Percentiles rank a stretch among this genome's conserved stretches.
Evolutionary conservation across 2,888 invertebrate species (phyloP).

Genomic region (Blastobasis lacticolella): DNA sequence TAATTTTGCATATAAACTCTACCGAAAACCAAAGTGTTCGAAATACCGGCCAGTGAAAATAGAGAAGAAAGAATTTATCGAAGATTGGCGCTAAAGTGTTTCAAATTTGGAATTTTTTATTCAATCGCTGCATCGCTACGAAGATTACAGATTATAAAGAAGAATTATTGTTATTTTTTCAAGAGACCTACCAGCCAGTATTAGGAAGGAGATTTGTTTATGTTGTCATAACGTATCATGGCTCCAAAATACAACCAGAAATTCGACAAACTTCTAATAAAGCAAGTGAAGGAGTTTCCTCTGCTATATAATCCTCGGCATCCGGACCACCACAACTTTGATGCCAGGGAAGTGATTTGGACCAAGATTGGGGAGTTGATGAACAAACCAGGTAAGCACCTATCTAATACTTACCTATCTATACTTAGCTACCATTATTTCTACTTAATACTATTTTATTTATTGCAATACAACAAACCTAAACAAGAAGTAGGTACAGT

Average conservation of each 20-base stretch:
- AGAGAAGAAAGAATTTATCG: no score
- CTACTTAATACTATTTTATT: background rate
- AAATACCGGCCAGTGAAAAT: no score
- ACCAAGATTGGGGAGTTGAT: conserved; percentile 55
- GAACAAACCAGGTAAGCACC: conserved; percentile 45
- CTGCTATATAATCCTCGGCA: conserved; percentile 49
- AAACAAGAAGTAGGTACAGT: background rate
- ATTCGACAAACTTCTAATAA: conserved; percentile 43
- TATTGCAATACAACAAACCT: background rate
- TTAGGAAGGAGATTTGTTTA: no score
- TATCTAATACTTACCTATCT: background rate
- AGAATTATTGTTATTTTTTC: no score
- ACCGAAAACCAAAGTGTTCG: no score
- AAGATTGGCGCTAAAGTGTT: no score
- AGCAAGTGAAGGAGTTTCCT: conserved; percentile 44
- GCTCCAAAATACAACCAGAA: conserved; percentile 47
- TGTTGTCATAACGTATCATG: conserved; percentile 22
- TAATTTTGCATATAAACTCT: no score
- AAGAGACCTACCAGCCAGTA: no score
- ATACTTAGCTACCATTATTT: no score
- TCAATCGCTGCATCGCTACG: no score
- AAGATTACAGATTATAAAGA: no score
- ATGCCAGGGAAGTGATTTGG: conserved; percentile 54
- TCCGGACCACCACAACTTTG: conserved; percentile 44
- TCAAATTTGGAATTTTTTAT: no score